phyloP scores from a whole-genome alignment of 2,113 vertebrate species.

The Pseudonaja textilis region DNA sequence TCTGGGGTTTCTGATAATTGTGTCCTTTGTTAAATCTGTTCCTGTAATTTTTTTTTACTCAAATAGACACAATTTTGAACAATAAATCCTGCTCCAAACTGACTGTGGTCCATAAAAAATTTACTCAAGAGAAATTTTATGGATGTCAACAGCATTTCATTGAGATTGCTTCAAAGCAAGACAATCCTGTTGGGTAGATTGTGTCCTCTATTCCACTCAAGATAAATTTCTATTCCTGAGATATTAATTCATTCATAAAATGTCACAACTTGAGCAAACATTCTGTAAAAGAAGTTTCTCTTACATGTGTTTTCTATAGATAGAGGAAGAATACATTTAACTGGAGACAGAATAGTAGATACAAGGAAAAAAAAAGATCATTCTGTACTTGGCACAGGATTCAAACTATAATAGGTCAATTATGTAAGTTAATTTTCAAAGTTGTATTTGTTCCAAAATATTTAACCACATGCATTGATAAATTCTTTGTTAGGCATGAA shows the following conservation, averaged over 20 bases:
- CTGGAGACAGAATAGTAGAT: neutral
- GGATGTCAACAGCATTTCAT: slow-evolving; percentile 1
- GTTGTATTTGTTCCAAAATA: neutral
- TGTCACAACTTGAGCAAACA: neutral
- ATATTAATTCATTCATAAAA: neutral
- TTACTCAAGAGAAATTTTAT: neutral
- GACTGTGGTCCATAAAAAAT: slow-evolving; percentile 11
- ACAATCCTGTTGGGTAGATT: neutral
- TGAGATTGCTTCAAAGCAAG: neutral
- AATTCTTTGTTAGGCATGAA: neutral
- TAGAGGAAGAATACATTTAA: neutral
- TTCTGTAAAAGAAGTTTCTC: neutral
- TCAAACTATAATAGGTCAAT: neutral
- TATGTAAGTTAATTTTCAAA: neutral
- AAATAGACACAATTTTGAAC: slow-evolving; percentile 9
- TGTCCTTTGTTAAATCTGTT: neutral
- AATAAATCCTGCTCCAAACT: slow-evolving; percentile 5
- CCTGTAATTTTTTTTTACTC: slow-evolving; percentile 10
- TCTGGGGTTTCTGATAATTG: slow-evolving; percentile 34
- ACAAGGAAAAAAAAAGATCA: neutral
- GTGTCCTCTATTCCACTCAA: neutral
- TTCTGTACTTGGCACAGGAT: neutral
- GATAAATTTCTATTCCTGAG: neutral
- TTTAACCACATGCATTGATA: neutral
- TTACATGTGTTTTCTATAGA: neutral